These are phyloP conservation scores for Hylyphantes graminicola DNA, from an alignment of 1,140 invertebrate genomes.

Conservation along the genomic window DNA sequence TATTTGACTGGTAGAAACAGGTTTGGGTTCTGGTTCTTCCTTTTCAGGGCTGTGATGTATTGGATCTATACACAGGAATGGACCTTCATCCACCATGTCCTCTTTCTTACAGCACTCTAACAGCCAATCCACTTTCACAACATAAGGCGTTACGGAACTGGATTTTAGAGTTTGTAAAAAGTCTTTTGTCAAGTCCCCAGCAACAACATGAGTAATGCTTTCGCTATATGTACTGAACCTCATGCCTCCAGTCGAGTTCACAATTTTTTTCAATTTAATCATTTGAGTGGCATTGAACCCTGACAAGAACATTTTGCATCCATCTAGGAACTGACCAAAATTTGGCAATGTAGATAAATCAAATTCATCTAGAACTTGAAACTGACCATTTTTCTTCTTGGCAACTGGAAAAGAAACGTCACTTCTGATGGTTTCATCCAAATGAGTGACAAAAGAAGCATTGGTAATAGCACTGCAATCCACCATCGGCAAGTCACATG, in stretches of 20 bases:
- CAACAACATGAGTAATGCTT: slow-evolving; percentile 82
- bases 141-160: slow-evolving; percentile 71
- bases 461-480: slow-evolving; percentile 54
- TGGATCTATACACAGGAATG: slow-evolving; percentile 56
- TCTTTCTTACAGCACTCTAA: slow-evolving; percentile 77
- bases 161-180: slow-evolving; percentile 65
- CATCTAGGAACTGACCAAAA: slow-evolving; percentile 83
- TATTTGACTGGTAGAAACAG: background rate
- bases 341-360: slow-evolving; percentile 71
- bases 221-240: slow-evolving; percentile 80
- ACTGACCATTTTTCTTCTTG: slow-evolving; percentile 44
- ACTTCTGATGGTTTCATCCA: slow-evolving; percentile 65
- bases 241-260: slow-evolving; percentile 84
- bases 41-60: slow-evolving; percentile 23
- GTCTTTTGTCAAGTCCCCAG: slow-evolving; percentile 72
- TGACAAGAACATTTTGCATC: slow-evolving; percentile 78
- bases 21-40: background rate
- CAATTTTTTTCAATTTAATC: slow-evolving; percentile 81
- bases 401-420: slow-evolving; percentile 30
- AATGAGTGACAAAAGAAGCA: slow-evolving; percentile 29
- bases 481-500: slow-evolving; percentile 69
- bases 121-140: slow-evolving; percentile 80
- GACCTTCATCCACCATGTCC: slow-evolving; percentile 73
- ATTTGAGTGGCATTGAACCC: slow-evolving; percentile 75
- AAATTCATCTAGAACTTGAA: slow-evolving; percentile 49